Evolutionary conservation across 2,113 vertebrate species (phyloP), one percentile per base, ranked within the genome.

Genomic region (Gulo gulo): DNA sequence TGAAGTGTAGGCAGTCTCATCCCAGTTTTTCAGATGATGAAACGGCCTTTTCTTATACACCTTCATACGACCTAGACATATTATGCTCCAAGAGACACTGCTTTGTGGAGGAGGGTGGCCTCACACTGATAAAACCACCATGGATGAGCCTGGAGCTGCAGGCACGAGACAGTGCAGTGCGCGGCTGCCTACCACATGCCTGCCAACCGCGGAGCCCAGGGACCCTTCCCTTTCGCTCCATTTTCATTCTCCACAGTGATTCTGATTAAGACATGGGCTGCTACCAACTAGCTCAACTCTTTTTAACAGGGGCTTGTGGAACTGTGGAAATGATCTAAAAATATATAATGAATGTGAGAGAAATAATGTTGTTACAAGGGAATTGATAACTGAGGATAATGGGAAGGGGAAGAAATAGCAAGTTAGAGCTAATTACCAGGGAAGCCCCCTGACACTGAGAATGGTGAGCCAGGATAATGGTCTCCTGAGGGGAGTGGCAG

Each of bases 381-480:
- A 97, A 96, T 92, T 92, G 96, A 97, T 97, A 95, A 95, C 94
- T 47, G 63, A 95, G 80, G 97, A 88, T 97, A 97, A 97, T 95
- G 93, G 94, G 65, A 97, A 97, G 97, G 82, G 82, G 92, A 97
- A 97, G 96, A 97, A 97, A 96, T 52, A 94, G 93, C 81, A 96
- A 97, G 96, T 95, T 95, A 94, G 95, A 97, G 91, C 97, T 97
- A 98, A 98, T 98, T 98, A 97, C 94, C 96, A 96, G 91, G 96
- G 93, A 98, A 97, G 85, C 95, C 96, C 95, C 97, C 92, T 93
- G 97, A 97, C 91, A 96, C 91, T 47, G 88, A 96, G 67, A 69
- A 94, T 61, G 85, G 94, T 67, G 91, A 98, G 97, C 93, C 34
- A 63, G 73, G 97, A 96, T 97, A 97, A 98, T 95, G 91, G 96